These are phyloP conservation scores for Plodia interpunctella DNA, from an alignment of 1,140 invertebrate genomes.

Conservation along the genomic window DNA sequence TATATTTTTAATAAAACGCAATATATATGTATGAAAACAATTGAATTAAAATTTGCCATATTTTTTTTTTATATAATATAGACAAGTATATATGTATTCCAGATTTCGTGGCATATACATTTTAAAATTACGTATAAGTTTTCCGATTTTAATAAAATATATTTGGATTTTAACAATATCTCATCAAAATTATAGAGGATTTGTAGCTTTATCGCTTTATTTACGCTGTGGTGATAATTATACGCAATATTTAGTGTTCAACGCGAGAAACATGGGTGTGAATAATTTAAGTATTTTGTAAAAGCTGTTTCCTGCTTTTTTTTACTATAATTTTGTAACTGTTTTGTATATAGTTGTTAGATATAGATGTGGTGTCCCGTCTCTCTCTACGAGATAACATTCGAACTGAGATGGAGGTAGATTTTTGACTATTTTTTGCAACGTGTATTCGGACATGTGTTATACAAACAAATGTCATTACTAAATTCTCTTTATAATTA, in stretches of 20 bases:
- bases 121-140: too few species aligned
- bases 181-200: neutral
- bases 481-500: too few species aligned
- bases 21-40: too few species aligned
- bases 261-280: neutral
- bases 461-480: too few species aligned
- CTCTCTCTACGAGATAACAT: neutral
- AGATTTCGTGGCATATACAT: too few species aligned
- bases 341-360: constrained; percentile 6
- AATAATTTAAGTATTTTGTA: neutral
- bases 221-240: neutral
- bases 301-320: neutral
- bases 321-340: constrained; percentile 4
- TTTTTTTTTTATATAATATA: too few species aligned
- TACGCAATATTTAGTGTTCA: constrained; percentile 1
- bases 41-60: too few species aligned
- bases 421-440: neutral
- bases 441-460: neutral
- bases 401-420: neutral
- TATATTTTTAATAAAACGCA: too few species aligned
- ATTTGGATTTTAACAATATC: neutral
- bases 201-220: neutral
- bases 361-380: neutral
- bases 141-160: too few species aligned
- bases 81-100: too few species aligned